Percentiles rank a stretch among this genome's conserved stretches.
phyloP scores from a whole-genome alignment of 2,113 vertebrate species.

The Dunckerocampus dactyliophorus region DNA sequence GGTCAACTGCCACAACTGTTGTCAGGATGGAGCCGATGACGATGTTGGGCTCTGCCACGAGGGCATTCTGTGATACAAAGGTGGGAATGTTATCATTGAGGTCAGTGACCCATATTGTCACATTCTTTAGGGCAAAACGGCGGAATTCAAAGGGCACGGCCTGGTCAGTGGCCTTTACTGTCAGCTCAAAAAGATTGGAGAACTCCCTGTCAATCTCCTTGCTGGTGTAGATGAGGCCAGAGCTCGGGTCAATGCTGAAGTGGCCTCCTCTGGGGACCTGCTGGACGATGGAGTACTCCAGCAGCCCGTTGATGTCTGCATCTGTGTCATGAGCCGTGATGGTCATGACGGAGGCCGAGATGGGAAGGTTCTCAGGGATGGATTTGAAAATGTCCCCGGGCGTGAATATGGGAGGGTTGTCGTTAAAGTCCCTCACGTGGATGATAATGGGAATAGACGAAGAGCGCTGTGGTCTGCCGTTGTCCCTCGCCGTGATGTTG shows the following conservation, averaged over 20 bases:
- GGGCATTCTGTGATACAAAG: conserved; percentile 90
- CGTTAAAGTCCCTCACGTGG: conserved; percentile 92
- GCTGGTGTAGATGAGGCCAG: conserved; percentile 83
- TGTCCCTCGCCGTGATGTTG: conserved; percentile 91
- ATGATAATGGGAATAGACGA: conserved; percentile 90
- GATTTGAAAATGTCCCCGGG: conserved; percentile 94
- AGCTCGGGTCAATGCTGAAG: conserved; percentile 81
- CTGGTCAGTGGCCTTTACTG: conserved; percentile 89
- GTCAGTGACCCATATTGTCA: conserved; percentile 92
- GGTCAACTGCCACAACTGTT: conserved; percentile 88
- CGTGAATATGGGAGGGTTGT: conserved; percentile 90
- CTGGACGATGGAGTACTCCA: conserved; percentile 86
- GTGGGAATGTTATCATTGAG: conserved; percentile 89
- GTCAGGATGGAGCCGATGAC: conserved; percentile 89
- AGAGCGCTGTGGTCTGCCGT: conserved; percentile 84
- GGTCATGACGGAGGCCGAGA: conserved; percentile 84
- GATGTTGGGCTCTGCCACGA: conserved; percentile 85
- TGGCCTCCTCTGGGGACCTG: conserved; percentile 89
- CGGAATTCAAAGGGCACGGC: conserved; percentile 89
- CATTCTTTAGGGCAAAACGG: conserved; percentile 88
- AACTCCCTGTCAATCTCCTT: conserved; percentile 92
- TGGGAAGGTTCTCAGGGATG: conserved; percentile 88
- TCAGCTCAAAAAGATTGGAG: conserved; percentile 91
- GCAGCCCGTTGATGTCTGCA: conserved; percentile 89
- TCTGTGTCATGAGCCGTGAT: conserved; percentile 90